These are phyloP conservation scores for Betta splendens DNA, from an alignment of 2,797 vertebrate species.

Conservation along the genomic window DNA sequence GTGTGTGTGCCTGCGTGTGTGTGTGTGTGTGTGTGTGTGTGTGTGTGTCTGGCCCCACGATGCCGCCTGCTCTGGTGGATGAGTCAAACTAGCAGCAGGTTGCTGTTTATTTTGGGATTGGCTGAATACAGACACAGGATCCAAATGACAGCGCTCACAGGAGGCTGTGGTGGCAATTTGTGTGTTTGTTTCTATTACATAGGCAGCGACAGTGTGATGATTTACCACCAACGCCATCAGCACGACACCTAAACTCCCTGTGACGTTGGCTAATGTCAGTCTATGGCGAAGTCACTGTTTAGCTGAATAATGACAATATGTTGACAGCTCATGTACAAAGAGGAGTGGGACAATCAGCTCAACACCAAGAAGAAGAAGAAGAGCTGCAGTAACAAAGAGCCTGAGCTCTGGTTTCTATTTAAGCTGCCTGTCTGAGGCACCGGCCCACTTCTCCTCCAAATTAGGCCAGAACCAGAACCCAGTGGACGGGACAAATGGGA, in stretches of 20 bases:
- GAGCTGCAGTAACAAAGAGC: slow-evolving; percentile 38
- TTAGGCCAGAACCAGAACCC: slow-evolving; percentile 67
- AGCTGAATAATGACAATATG: no score
- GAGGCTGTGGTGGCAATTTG: not conserved
- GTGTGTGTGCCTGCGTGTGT: not conserved
- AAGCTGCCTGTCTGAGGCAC: slow-evolving; percentile 59
- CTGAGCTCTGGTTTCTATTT: slow-evolving; percentile 71
- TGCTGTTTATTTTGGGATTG: slow-evolving; percentile 39
- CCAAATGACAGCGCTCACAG: slow-evolving; percentile 33
- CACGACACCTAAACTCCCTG: no score
- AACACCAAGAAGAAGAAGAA: no score
- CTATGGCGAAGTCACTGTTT: no score
- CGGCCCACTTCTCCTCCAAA: slow-evolving; percentile 74
- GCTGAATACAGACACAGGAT: slow-evolving; percentile 30
- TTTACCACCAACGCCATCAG: no score
- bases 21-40: not conserved
- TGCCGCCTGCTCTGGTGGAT: slow-evolving; percentile 6
- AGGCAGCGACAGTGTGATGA: slow-evolving; percentile 17
- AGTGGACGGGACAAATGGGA: no score
- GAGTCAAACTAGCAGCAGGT: slow-evolving; percentile 42
- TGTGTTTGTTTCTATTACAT: not conserved
- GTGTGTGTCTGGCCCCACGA: not conserved
- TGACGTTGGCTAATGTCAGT: no score
- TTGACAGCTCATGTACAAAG: no score
- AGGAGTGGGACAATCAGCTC: no score